Percentiles rank a stretch among this genome's conserved stretches.
These are phyloP conservation scores for Perca flavescens DNA, from an alignment of 2,113 vertebrate species.

Conservation along the genomic window DNA sequence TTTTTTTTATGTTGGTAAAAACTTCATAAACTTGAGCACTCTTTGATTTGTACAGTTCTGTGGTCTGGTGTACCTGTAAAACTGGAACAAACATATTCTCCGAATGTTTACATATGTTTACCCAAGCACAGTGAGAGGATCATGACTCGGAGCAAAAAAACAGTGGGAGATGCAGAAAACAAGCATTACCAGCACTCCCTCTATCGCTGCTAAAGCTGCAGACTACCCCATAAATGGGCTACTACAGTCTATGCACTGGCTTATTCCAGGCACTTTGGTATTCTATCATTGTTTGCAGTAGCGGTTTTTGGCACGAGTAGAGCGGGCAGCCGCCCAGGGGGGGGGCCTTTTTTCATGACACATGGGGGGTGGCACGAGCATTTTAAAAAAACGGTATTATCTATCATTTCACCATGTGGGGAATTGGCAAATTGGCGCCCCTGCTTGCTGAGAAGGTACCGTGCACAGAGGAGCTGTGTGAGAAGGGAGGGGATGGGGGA, in stretches of 20 bases:
- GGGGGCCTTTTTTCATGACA: too few relatives aligned
- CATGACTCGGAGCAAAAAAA: not conserved
- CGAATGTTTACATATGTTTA: slow-evolving; percentile 1
- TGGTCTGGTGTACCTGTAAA: slow-evolving; percentile 3
- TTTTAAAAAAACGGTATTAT: too few relatives aligned
- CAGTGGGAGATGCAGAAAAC: not conserved
- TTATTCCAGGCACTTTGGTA: not conserved
- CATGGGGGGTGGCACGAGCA: too few relatives aligned
- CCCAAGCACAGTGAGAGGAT: not conserved
- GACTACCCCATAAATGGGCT: not conserved
- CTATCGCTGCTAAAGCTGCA: not conserved
- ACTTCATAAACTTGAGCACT: not conserved
- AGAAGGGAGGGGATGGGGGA: too few relatives aligned
- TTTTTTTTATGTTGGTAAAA: not conserved
- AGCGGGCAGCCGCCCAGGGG: too few relatives aligned
- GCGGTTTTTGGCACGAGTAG: too few relatives aligned
- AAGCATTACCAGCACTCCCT: not conserved
- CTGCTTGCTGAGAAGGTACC: too few relatives aligned
- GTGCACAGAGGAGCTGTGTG: too few relatives aligned
- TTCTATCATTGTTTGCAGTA: not conserved
- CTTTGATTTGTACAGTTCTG: slow-evolving; percentile 1
- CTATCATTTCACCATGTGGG: too few relatives aligned
- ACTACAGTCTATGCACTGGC: not conserved
- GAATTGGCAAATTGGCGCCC: too few relatives aligned
- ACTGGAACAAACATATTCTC: not conserved